Evolutionary conservation across 2,113 vertebrate genomes (phyloP).

Genomic region (Microcebus murinus): DNA sequence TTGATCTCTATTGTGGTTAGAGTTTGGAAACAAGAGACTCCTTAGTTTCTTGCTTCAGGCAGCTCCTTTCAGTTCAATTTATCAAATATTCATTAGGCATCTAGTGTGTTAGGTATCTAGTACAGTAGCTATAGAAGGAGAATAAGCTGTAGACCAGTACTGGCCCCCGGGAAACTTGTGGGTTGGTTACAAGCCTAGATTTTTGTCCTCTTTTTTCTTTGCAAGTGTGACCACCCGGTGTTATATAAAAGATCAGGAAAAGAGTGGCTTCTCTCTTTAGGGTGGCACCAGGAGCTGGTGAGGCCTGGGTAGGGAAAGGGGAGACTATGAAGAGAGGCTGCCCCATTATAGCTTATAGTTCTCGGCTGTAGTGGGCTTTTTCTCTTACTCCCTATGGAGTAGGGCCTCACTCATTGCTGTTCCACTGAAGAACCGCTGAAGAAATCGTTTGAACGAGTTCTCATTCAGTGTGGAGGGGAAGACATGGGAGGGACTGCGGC

Average conservation of each 20-base stretch:
- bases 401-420: background rate
- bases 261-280: background rate
- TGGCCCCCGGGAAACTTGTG: background rate
- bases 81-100: slow-evolving; percentile 30
- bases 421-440: background rate
- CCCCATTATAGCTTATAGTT: background rate
- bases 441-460: background rate
- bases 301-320: background rate
- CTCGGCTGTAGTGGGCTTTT: background rate
- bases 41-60: slow-evolving; percentile 18
- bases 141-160: background rate
- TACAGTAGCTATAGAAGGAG: background rate
- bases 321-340: background rate
- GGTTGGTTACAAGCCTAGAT: slow-evolving; percentile 31
- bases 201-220: background rate
- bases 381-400: background rate
- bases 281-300: background rate
- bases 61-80: background rate
- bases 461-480: background rate
- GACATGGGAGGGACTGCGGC: background rate
- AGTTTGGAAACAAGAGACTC: slow-evolving; percentile 35
- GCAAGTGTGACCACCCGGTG: background rate
- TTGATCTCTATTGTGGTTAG: slow-evolving; percentile 31
- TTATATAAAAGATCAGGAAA: background rate
- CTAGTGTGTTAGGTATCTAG: background rate